These are phyloP conservation scores for Halesus radiatus DNA, from an alignment of 1,140 invertebrate species.

Conservation along the genomic window DNA sequence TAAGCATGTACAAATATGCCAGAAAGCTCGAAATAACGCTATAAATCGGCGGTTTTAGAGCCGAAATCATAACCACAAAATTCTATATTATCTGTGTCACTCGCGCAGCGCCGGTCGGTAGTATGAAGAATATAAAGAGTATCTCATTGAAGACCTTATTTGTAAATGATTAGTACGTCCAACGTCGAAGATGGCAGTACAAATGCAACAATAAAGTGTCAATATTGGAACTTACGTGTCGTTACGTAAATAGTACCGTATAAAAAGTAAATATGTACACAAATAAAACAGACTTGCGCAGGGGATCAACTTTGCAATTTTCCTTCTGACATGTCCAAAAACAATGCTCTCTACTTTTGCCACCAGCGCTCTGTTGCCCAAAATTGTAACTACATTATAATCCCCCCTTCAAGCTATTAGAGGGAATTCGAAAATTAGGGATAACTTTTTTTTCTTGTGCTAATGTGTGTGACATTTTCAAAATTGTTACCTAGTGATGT, in stretches of 20 bases:
- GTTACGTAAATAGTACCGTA: neutral
- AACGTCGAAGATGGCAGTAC: neutral
- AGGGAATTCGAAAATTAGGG: neutral
- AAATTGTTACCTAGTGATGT: too few species aligned
- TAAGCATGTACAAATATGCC: neutral
- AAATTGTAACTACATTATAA: conserved; percentile 2
- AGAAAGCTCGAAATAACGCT: neutral
- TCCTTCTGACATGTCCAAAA: too few species aligned
- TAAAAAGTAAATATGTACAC: neutral
- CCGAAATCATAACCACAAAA: conserved; percentile 1
- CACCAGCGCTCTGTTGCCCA: neutral
- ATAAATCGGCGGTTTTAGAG: neutral
- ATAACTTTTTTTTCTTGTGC: too few species aligned
- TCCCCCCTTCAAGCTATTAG: neutral
- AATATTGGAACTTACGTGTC: conserved; percentile 1
- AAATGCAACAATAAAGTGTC: neutral
- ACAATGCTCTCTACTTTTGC: too few species aligned
- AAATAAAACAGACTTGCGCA: neutral
- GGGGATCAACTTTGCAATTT: too few species aligned
- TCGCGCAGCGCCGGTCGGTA: neutral
- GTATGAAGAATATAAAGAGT: too few species aligned
- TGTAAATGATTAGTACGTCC: neutral
- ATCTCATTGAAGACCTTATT: neutral
- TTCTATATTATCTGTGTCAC: neutral
- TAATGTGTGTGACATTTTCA: too few species aligned